Evolutionary conservation across 30 jellyfish, hydroid and myxozoan species (phyloP), one percentile per base, ranked within the genome.

Genomic region (Turritopsis dohrnii): DNA sequence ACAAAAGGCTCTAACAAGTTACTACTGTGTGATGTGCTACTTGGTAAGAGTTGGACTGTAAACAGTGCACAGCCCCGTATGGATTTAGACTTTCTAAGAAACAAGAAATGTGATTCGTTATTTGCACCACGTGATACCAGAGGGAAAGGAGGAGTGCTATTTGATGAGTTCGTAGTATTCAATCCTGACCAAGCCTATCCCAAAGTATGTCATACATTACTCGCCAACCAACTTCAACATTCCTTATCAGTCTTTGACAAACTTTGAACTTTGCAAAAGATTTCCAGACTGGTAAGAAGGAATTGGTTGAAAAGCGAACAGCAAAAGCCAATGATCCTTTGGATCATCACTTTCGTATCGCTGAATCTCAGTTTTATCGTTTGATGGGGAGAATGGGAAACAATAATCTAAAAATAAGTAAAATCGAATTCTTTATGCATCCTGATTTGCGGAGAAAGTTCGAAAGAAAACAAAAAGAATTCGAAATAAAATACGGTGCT

Each of bases 81-180:
- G 87, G 53, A 79, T 8, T 21, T 26, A 54, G 18, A n/a, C n/a
- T 52, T 71, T 54, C 87, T 89, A 76, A 79, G 60, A 1, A 65
- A 65, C 0, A 52, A 79, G 81, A 22, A 28, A 20, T 84, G 66
- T 79, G 96, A 89, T 80, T 89, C 96, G 7, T n/a, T 89, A 18
- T 84, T 73, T 54, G 96, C 96, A 21, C 82, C 72, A 54, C 79
- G 96, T 19, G 87, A 71, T 22, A 89, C 96, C 16, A 79, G 31
- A 53, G 83, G 54, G 1, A 60, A 72, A 83, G 90, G 90, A 19
- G 95, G 95, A 53, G 95, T 87, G 23, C 83, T 71, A 0, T 87
- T 27, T 72, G 96, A 89, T 75, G 96, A 89, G 77, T 89, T 65
- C 75, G 93, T 89, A 27, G 87, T 89, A 21, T 89, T 71, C 81